Evolutionary conservation across 2,888 invertebrate species (phyloP).

Genomic region (Cactoblastis cactorum): DNA sequence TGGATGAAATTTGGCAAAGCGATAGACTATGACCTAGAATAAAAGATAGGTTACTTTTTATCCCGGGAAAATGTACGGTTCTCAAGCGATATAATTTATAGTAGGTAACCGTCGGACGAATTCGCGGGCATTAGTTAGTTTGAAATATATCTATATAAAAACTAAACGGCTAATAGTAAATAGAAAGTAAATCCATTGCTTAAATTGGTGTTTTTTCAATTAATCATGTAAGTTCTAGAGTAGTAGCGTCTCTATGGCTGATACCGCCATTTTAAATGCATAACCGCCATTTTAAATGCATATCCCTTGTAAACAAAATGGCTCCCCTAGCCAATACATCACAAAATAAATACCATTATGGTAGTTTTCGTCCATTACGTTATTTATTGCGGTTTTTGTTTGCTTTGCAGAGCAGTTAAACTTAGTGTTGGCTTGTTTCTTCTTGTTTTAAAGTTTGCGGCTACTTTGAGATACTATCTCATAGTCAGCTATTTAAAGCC

Average conservation of each 20-base stretch:
- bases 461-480: background rate
- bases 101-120: too few species aligned
- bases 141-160: too few species aligned
- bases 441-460: background rate
- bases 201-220: too few species aligned
- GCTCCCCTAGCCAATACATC: conserved; percentile 23
- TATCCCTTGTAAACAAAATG: conserved; percentile 34
- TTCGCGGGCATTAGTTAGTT: too few species aligned
- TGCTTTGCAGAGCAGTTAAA: conserved; percentile 2
- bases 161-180: too few species aligned
- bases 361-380: conserved; percentile 9
- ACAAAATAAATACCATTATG: conserved; percentile 23
- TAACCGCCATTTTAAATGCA: conserved; percentile 44
- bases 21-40: too few species aligned
- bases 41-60: too few species aligned
- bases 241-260: conserved; percentile 34
- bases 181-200: too few species aligned
- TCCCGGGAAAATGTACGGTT: too few species aligned
- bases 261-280: conserved; percentile 45
- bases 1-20: too few species aligned
- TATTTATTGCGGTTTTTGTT: conserved; percentile 19
- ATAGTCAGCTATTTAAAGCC: background rate
- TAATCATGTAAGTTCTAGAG: background rate
- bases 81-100: too few species aligned
- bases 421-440: background rate